These are phyloP conservation scores for Enteromius treurensis DNA, from an alignment of 2,797 vertebrate genomes.

Conservation along the genomic window DNA sequence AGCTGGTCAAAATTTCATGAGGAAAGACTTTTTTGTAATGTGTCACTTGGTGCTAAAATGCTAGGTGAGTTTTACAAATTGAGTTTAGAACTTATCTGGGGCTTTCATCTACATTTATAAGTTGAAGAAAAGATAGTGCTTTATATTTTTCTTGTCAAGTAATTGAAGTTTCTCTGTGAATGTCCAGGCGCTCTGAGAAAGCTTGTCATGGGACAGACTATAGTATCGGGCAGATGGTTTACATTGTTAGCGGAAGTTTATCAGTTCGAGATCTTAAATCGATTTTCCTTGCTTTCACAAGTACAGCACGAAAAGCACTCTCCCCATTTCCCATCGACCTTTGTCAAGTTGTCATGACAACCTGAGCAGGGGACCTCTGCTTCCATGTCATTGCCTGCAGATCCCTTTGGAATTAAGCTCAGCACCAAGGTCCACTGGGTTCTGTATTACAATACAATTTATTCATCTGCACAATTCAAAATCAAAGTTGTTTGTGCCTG, in stretches of 20 bases:
- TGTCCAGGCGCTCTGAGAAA: constrained; percentile 64
- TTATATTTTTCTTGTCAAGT: constrained; percentile 39
- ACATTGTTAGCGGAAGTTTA: constrained; percentile 72
- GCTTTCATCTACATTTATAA: neutral
- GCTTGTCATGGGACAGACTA: constrained; percentile 63
- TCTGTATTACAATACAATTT: constrained; percentile 25
- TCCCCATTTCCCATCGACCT: constrained; percentile 72
- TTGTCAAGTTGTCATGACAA: constrained; percentile 65
- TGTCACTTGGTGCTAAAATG: neutral
- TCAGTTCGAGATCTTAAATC: constrained; percentile 75
- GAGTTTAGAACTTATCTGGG: neutral
- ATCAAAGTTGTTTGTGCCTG: constrained; percentile 1
- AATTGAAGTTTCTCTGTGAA: constrained; percentile 64
- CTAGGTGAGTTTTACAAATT: neutral
- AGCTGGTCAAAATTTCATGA: constrained; percentile 27
- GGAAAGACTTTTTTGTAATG: neutral
- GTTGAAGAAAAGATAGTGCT: neutral
- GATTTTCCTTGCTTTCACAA: constrained; percentile 58
- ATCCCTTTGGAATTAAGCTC: constrained; percentile 77
- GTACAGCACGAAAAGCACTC: constrained; percentile 25
- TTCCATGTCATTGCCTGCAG: constrained; percentile 70
- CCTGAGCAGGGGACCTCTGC: constrained; percentile 69
- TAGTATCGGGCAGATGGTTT: constrained; percentile 64
- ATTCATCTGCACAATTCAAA: constrained; percentile 58
- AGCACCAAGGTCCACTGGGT: constrained; percentile 66